Evolutionary conservation across 2,113 vertebrate species (phyloP).

Genomic region (Collichthys lucidus): DNA sequence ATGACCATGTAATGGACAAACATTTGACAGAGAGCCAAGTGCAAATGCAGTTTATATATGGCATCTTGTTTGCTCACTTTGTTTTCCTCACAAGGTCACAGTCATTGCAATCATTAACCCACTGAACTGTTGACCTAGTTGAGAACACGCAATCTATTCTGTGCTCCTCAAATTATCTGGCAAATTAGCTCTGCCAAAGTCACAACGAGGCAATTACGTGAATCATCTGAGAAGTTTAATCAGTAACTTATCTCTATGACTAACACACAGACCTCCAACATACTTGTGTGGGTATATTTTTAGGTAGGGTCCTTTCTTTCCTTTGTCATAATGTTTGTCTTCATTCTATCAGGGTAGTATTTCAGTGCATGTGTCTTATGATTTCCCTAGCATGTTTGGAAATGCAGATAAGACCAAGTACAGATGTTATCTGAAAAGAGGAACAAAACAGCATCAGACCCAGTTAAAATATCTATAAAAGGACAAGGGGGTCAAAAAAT

Average conservation of each 20-base stretch:
- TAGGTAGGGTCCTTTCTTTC: neutral
- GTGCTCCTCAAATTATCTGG: constrained; percentile 70
- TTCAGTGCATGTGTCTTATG: neutral
- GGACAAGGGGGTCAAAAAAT: neutral
- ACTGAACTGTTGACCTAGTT: constrained; percentile 67
- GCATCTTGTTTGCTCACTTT: neutral
- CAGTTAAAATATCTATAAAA: neutral
- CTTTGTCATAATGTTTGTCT: neutral
- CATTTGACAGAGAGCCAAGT: neutral
- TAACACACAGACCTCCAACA: constrained; percentile 27
- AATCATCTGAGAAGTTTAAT: constrained; percentile 44
- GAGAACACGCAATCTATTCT: constrained; percentile 61
- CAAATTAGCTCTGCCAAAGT: constrained; percentile 76
- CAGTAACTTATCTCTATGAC: constrained; percentile 55
- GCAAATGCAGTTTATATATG: neutral
- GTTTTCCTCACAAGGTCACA: constrained; percentile 65
- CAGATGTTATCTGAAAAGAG: neutral
- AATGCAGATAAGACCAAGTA: neutral
- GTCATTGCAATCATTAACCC: constrained; percentile 64
- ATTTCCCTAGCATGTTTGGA: too few species aligned
- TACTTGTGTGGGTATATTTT: neutral
- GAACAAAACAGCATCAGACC: neutral
- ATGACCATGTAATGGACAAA: neutral
- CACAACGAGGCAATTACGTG: constrained; percentile 70
- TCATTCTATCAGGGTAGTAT: neutral